Percentiles rank a stretch among this genome's conserved stretches.
These are phyloP conservation scores for Sympetrum striolatum DNA, from an alignment of 2,888 invertebrate species.

Conservation along the genomic window DNA sequence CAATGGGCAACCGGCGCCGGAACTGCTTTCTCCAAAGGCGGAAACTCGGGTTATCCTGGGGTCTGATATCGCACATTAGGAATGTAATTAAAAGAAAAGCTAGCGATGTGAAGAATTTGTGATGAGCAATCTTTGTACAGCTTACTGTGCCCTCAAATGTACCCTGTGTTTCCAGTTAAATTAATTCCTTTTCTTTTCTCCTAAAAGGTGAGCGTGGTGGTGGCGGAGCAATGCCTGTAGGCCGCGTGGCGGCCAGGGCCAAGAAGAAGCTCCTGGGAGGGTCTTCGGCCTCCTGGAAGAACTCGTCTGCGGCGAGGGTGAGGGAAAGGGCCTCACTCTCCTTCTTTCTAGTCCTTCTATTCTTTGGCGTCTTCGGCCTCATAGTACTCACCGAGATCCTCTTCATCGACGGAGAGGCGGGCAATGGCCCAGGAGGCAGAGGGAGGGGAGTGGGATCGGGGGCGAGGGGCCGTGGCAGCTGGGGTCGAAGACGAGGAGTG, in stretches of 20 bases:
- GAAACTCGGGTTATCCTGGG: too few species aligned
- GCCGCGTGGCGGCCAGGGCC: conserved; percentile 37
- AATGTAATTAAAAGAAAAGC: too few species aligned
- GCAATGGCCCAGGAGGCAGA: conserved; percentile 50
- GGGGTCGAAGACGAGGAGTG: conserved; percentile 63
- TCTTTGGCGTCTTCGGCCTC: conserved; percentile 86
- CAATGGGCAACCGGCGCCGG: too few species aligned
- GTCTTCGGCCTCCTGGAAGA: conserved; percentile 8
- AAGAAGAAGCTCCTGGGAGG: conserved; percentile 36
- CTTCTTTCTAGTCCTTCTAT: conserved; percentile 88
- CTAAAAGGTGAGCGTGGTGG: not conserved
- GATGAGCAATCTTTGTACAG: too few species aligned
- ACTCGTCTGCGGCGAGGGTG: conserved; percentile 29
- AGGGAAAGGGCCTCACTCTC: conserved; percentile 83
- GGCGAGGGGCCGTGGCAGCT: conserved; percentile 61
- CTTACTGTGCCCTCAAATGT: too few species aligned
- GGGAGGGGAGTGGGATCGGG: conserved; percentile 1
- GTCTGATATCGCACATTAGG: too few species aligned
- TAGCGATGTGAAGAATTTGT: too few species aligned
- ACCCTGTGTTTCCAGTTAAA: too few species aligned
- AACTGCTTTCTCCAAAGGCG: too few species aligned
- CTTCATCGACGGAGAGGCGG: conserved; percentile 69
- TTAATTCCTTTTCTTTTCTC: too few species aligned
- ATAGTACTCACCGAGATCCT: conserved; percentile 88
- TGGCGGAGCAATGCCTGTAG: conserved; percentile 29